phyloP scores from a whole-genome alignment of 1,140 invertebrate species.

The Asbolus verrucosus region DNA sequence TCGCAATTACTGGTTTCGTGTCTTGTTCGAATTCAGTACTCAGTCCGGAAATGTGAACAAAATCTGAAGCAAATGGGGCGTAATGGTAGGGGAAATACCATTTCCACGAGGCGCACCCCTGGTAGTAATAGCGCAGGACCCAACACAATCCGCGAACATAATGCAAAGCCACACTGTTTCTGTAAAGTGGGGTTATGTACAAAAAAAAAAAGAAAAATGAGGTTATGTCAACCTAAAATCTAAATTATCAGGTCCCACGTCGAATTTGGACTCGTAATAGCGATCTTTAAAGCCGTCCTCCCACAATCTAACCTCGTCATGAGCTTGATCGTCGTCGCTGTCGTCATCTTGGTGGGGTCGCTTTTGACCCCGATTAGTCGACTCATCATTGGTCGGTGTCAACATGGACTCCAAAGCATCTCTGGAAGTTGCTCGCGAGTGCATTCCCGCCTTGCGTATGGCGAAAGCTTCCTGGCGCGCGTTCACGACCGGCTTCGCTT shows the following conservation, averaged over 20 bases:
- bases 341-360: conserved; percentile 67
- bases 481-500: conserved; percentile 70
- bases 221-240: conserved; percentile 78
- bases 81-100: conserved; percentile 99
- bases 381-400: conserved; percentile 55
- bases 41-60: conserved; percentile 89
- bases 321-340: conserved; percentile 81
- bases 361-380: conserved; percentile 64
- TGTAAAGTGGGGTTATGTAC: conserved; percentile 35
- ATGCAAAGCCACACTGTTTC: conserved; percentile 81
- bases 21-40: conserved; percentile 89
- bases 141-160: conserved; percentile 97
- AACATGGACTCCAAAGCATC: conserved; percentile 67
- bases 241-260: conserved; percentile 82
- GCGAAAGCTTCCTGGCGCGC: conserved; percentile 78
- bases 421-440: conserved; percentile 62
- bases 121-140: conserved; percentile 99
- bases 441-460: conserved; percentile 73
- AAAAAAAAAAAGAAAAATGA: not conserved
- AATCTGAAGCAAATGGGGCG: conserved; percentile 99
- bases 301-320: conserved; percentile 96
- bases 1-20: conserved; percentile 83
- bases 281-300: conserved; percentile 98
- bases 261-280: conserved; percentile 98
- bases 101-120: conserved; percentile 99